phyloP scores from a whole-genome alignment of 2,113 vertebrate species.

The Manacus vitellinus region DNA sequence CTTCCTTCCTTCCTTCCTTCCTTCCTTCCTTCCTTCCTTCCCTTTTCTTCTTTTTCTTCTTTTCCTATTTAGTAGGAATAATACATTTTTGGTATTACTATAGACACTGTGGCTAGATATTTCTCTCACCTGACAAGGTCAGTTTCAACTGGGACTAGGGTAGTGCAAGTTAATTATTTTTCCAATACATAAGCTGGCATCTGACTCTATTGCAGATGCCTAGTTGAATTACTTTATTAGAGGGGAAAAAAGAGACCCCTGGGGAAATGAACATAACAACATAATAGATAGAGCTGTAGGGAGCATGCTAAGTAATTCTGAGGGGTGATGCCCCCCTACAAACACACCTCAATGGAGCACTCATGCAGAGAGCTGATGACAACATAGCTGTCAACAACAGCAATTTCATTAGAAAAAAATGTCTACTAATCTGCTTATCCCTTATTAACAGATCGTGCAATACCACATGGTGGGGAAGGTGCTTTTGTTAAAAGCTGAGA shows the following conservation, averaged over 20 bases:
- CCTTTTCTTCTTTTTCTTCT: fast-evolving
- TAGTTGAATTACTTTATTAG: neutral
- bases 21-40: neutral
- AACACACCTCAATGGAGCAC: neutral
- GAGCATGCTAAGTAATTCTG: neutral
- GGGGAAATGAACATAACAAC: neutral
- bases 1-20: fast-evolving
- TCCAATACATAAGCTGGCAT: neutral
- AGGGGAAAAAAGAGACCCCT: neutral
- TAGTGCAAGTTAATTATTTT: neutral
- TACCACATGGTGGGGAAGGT: neutral
- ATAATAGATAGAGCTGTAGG: neutral
- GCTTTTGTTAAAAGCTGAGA: neutral
- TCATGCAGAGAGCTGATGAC: constrained; percentile 50
- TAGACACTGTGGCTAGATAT: neutral
- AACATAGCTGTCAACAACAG: neutral
- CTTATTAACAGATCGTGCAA: constrained; percentile 28
- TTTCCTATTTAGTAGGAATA: neutral
- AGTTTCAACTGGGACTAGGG: neutral
- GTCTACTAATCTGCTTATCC: neutral
- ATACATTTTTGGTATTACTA: neutral
- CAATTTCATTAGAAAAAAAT: neutral
- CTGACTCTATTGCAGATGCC: neutral
- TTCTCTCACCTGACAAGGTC: neutral
- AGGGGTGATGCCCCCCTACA: neutral